phyloP scores from a whole-genome alignment of 2,888 invertebrate genomes.

The Athrips mouffetella region DNA sequence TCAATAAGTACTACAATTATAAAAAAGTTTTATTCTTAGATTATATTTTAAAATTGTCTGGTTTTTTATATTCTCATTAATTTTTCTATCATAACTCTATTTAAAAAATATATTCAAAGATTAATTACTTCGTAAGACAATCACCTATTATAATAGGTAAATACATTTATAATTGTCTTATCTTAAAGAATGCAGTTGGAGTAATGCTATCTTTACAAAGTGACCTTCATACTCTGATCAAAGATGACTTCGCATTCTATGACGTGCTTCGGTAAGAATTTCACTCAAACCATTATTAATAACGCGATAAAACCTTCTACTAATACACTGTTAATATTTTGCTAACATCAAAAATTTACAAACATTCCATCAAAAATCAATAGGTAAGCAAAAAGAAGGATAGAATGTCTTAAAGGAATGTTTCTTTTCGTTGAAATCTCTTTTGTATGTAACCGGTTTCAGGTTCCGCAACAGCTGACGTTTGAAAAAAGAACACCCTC shows the following conservation, averaged over 20 bases:
- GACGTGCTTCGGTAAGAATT: conserved; percentile 15
- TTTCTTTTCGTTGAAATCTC: conserved; percentile 35
- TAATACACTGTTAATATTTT: no score
- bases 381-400: conserved; percentile 4
- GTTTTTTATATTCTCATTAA: no score
- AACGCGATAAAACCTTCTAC: neutral
- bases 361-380: neutral
- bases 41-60: neutral
- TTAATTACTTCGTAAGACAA: neutral
- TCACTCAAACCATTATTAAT: neutral
- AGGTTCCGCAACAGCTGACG: conserved; percentile 66
- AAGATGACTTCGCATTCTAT: conserved; percentile 5
- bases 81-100: no score
- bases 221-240: conserved; percentile 5
- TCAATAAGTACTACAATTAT: neutral
- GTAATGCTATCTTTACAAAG: neutral
- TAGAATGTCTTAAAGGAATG: conserved; percentile 20
- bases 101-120: no score
- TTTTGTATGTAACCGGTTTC: conserved; percentile 40
- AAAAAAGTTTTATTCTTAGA: neutral
- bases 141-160: neutral
- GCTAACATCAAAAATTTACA: no score
- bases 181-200: neutral
- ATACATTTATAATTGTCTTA: neutral
- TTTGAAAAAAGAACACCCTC: conserved; percentile 52